These are phyloP conservation scores for Acrossocheilus wenchowensis DNA, from an alignment of 2,797 vertebrate genomes.

Conservation along the genomic window DNA sequence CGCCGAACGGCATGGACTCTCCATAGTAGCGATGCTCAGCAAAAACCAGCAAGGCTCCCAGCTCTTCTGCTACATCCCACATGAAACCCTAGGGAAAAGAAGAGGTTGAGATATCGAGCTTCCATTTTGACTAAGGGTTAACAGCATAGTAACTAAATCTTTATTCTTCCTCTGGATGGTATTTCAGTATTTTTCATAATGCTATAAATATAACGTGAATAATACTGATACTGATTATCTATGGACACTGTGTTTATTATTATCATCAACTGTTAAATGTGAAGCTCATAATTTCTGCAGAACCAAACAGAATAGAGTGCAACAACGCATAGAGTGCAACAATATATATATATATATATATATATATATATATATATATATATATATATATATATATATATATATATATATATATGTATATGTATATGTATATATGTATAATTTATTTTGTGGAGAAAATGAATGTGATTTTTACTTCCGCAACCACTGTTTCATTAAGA, in stretches of 20 bases:
- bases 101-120: not conserved
- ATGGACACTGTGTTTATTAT: not conserved
- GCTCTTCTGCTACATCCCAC: slow-evolving; percentile 92
- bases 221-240: not conserved
- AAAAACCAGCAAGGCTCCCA: slow-evolving; percentile 94
- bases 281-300: not conserved
- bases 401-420: too few species aligned
- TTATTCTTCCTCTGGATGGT: not conserved
- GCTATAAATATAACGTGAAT: not conserved
- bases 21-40: slow-evolving; percentile 98
- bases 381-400: too few species aligned
- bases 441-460: not conserved
- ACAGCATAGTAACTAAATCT: not conserved
- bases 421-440: too few species aligned
- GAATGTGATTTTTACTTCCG: not conserved
- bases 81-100: slow-evolving; percentile 87
- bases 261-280: not conserved
- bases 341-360: not conserved
- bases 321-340: not conserved
- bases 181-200: not conserved
- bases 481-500: too few species aligned
- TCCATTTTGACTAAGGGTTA: not conserved
- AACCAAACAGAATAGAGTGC: not conserved
- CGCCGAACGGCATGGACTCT: slow-evolving; percentile 92
- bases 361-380: too few species aligned